Evolutionary conservation across 2,113 vertebrate species (phyloP).

Genomic region (Dasyornis broadbenti): DNA sequence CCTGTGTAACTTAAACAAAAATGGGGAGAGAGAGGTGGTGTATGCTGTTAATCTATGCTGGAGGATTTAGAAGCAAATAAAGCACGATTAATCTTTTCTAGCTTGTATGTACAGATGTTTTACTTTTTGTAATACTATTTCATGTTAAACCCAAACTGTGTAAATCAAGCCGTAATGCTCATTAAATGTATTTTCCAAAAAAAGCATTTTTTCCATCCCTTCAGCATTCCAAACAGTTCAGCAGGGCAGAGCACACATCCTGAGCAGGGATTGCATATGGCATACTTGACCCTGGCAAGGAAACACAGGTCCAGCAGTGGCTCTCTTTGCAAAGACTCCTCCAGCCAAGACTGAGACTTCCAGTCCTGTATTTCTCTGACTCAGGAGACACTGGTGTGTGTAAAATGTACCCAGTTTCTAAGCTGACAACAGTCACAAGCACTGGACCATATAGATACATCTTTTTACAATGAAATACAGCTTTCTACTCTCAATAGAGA

Average conservation of each 20-base stretch:
- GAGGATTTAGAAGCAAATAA: background rate
- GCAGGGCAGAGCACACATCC: background rate
- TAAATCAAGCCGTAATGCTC: background rate
- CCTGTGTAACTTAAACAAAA: background rate
- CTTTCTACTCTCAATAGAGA: background rate
- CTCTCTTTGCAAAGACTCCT: background rate
- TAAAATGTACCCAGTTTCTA: background rate
- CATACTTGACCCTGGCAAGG: background rate
- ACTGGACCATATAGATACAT: fast-evolving
- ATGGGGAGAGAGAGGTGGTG: background rate
- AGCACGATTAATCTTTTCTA: background rate
- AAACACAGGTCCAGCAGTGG: background rate
- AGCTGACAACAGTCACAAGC: background rate
- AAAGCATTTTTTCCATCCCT: background rate
- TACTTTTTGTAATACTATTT: background rate
- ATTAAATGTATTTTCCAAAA: background rate
- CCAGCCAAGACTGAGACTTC: background rate
- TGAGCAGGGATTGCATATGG: background rate
- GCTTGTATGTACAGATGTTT: background rate
- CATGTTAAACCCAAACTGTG: background rate
- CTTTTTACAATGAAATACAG: background rate
- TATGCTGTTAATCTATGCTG: background rate
- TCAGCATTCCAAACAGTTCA: background rate
- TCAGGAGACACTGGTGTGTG: background rate
- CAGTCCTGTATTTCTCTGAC: background rate